Conservation (phyloP, 2,888 invertebrate genomes). For the Nomada hirtipes region DNA sequence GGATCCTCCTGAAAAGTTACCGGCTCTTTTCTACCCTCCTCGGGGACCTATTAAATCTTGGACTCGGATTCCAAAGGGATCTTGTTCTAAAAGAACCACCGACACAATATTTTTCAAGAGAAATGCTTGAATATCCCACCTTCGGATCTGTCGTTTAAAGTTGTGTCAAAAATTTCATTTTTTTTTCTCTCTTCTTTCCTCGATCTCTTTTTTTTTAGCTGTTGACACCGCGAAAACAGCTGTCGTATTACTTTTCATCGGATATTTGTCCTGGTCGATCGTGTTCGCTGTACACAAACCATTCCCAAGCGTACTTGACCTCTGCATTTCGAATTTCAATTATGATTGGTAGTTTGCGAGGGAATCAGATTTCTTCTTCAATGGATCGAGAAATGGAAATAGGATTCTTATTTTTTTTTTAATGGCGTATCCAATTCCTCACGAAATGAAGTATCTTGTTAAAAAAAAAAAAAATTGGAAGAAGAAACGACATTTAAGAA, state of each 20-base stretch:
- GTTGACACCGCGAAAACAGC: background rate
- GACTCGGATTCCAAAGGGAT: slow-evolving; percentile 42
- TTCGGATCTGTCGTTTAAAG: slow-evolving; percentile 15
- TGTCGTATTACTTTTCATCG: background rate
- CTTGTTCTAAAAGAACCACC: slow-evolving; percentile 31
- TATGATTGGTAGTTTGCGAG: no score
- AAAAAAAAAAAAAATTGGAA: background rate
- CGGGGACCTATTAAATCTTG: slow-evolving; percentile 54
- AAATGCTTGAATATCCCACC: background rate
- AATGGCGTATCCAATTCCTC: no score
- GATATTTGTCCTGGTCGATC: no score
- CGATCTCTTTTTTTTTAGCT: no score
- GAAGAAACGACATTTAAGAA: no score
- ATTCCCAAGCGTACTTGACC: no score
- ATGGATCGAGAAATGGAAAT: no score
- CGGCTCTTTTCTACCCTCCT: slow-evolving; percentile 36
- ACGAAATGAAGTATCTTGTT: background rate
- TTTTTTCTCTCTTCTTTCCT: background rate
- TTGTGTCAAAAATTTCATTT: slow-evolving; percentile 26
- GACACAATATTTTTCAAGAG: slow-evolving; percentile 24
- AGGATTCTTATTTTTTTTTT: no score
- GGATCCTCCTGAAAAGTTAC: slow-evolving; percentile 52
- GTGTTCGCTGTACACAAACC: no score
- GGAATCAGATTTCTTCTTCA: no score
- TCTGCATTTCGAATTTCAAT: no score